Base-by-base conservation (phyloP, 1,140 invertebrate species). In the Glomeris maerens region DNA sequence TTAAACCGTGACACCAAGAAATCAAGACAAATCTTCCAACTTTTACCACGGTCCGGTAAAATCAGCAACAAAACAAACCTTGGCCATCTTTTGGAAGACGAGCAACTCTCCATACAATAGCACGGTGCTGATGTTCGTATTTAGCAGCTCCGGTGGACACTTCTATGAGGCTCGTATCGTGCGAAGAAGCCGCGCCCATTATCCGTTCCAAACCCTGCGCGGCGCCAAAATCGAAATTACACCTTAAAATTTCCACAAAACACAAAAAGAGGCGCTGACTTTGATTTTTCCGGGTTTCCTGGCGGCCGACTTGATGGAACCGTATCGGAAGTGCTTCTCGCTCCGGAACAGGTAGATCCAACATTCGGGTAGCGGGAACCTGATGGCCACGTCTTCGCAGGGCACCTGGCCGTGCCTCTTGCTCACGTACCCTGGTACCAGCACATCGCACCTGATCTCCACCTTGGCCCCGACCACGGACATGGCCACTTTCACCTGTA, bases 281-380 rank as follows among this genome's bases (percentile, higher is more conserved):
- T 78, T 78, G 26, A 78, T 75, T 66, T 75, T 77, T 40, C 76
- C 77, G 3, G 75, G 68, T 60, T 81, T 78, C 67, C 92, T 74
- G 59, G 92, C 88, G 20, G 92, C 86, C 0, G 93, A 93, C 69
- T 98, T 97, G 0, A 98, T 86, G 2, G 93, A 96, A n/a, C 96
- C 96, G 66, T 97, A 97, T 61, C 93, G 77, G 72, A 97, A 98
- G 66, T 96, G 87, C 62, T 97, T 95, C 66, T 99, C 95, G 20
- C 96, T 91, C 53, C 96, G 76, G 70, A 99, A 98, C 60, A 97
- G 73, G 68, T 99, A 99, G 59, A 98, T 92, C 96, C 96, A 99
- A 61, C 85, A 88, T 70, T 99, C 95, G 23, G 96, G 96, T 55
- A 99, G 91, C 3, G 94, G 93, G 66, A 98, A 95, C 48, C 90